Conservation (phyloP, 2,797 vertebrate species). For the Heteromormyrus szaboi region DNA sequence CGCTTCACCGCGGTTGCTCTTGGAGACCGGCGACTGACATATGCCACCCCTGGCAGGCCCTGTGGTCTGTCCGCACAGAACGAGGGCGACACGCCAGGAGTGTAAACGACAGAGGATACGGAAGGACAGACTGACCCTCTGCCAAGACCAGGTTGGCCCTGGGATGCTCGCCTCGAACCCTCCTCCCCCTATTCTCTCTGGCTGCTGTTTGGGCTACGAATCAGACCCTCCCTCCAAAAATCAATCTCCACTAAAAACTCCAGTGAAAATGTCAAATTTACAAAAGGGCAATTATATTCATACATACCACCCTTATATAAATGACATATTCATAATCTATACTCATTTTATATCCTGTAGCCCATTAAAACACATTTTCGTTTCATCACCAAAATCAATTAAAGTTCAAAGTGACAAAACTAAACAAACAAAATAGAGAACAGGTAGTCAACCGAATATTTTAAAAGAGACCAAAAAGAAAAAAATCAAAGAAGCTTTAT, state of each 20-base stretch:
- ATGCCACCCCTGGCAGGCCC: background rate
- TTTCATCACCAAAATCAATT: background rate
- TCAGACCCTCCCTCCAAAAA: background rate
- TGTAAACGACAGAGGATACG: background rate
- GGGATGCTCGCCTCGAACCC: background rate
- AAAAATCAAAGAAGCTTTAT: background rate
- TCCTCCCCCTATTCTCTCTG: background rate
- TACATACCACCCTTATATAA: background rate
- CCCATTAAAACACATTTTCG: background rate
- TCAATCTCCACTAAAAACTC: background rate
- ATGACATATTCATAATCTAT: slow-evolving; percentile 4
- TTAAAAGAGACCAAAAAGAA: background rate
- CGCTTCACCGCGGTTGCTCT: background rate
- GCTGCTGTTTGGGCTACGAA: background rate
- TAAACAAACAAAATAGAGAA: background rate
- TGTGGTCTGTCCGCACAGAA: background rate
- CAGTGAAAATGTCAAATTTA: background rate
- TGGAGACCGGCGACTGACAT: background rate
- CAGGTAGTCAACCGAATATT: background rate
- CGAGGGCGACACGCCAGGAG: background rate
- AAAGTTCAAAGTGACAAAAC: background rate
- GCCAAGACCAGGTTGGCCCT: background rate
- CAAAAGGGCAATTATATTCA: background rate
- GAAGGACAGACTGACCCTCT: background rate
- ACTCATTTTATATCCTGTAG: background rate